These are phyloP conservation scores for Halcyon malimbica DNA, from an alignment of 2,113 vertebrate genomes.

Conservation along the genomic window DNA sequence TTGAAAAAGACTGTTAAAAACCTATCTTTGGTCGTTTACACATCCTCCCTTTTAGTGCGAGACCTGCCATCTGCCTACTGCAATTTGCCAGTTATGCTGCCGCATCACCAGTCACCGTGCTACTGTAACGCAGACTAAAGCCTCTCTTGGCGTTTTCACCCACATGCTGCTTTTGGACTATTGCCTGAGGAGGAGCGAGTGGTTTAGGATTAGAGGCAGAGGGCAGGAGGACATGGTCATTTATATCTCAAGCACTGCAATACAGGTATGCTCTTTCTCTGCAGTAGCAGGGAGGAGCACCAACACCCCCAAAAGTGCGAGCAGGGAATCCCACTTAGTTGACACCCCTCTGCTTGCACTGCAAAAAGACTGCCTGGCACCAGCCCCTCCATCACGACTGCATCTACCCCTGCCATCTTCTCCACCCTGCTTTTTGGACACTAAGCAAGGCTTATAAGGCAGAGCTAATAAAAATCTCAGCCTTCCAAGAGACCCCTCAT, in stretches of 20 bases:
- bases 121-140: not conserved
- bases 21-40: conserved; percentile 47
- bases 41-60: conserved; percentile 16
- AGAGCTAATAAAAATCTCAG: not conserved
- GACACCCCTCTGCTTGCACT: not conserved
- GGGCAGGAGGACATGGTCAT: not conserved
- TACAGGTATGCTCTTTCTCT: not conserved
- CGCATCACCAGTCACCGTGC: not conserved
- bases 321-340: not conserved
- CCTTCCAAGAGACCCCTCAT: not conserved
- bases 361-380: not conserved
- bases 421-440: rapidly evolving
- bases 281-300: rapidly evolving
- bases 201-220: not conserved
- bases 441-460: not conserved
- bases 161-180: rapidly evolving
- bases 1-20: conserved; percentile 21
- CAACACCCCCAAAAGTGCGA: not conserved
- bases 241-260: not conserved
- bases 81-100: not conserved
- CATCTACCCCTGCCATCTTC: not conserved
- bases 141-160: not conserved
- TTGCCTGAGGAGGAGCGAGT: not conserved
- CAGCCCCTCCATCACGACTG: not conserved
- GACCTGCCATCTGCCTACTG: conserved; percentile 54